Conservation (phyloP, 2,888 invertebrate genomes). For the Deroplatys truncata region DNA sequence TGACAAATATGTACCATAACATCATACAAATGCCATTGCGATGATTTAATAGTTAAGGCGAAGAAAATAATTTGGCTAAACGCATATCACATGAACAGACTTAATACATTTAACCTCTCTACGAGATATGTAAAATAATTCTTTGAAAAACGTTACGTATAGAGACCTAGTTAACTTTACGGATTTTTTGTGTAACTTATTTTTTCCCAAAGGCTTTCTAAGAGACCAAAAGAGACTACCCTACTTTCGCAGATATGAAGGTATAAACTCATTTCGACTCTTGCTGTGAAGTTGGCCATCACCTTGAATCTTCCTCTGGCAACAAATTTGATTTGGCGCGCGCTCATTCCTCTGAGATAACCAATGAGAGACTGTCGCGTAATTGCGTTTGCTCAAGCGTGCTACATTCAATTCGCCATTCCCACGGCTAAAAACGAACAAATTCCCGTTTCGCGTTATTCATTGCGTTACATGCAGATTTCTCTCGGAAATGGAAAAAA, state of each 20-base stretch:
- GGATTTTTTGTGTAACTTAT: too few species aligned
- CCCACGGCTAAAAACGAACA: not conserved
- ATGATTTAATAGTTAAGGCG: too few species aligned
- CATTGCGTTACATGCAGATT: not conserved
- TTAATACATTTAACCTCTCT: too few species aligned
- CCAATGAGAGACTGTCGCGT: not conserved
- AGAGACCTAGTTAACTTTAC: too few species aligned
- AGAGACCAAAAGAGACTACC: not conserved
- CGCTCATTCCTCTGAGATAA: not conserved
- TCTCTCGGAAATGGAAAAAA: not conserved
- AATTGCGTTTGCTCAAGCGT: not conserved
- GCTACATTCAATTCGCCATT: not conserved
- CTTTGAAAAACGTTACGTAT: too few species aligned
- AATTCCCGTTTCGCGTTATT: not conserved
- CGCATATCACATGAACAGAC: too few species aligned
- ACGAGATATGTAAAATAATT: too few species aligned
- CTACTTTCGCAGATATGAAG: not conserved
- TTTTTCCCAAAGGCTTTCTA: too few species aligned
- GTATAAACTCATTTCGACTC: not conserved
- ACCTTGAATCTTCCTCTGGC: not conserved
- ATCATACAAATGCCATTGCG: too few species aligned
- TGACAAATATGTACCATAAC: too few species aligned
- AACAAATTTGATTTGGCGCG: not conserved
- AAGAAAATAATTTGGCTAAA: too few species aligned
- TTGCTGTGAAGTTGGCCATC: not conserved